These are phyloP conservation scores for Gambusia yucatana DNA, from an alignment of 2,797 vertebrate species.

Conservation along the genomic window DNA sequence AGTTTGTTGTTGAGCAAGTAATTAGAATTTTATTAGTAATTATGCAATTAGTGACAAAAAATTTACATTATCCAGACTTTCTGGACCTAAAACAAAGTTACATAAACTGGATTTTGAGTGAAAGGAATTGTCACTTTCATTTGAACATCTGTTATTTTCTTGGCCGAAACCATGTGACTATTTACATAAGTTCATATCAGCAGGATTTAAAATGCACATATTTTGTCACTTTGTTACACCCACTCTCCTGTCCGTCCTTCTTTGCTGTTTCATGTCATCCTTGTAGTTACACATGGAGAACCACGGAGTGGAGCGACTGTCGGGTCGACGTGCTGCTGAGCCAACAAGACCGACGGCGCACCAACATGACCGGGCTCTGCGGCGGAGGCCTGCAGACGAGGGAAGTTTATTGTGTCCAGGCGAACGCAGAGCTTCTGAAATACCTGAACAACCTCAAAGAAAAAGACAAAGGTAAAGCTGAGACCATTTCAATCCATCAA, in stretches of 20 bases:
- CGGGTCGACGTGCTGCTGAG: conserved; percentile 91
- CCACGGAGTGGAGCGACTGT: conserved; percentile 93
- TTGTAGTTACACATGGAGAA: conserved; percentile 89
- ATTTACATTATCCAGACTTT: neutral
- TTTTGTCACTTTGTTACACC: conserved; percentile 1
- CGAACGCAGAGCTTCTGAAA: conserved; percentile 86
- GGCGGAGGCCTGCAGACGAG: conserved; percentile 92
- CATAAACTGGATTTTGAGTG: neutral
- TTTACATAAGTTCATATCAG: neutral
- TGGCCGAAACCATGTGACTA: neutral
- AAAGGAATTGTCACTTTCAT: neutral
- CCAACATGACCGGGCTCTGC: conserved; percentile 92
- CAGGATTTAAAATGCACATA: conserved; percentile 7
- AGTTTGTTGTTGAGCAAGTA: too few species aligned
- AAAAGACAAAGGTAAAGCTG: conserved; percentile 79
- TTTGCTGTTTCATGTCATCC: conserved; percentile 11
- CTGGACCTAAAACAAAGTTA: too few species aligned
- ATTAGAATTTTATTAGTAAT: too few species aligned
- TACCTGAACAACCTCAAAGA: conserved; percentile 84
- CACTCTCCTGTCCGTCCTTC: conserved; percentile 4
- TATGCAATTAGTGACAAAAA: too few species aligned
- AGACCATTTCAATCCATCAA: neutral
- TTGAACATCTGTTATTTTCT: neutral
- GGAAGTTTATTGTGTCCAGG: conserved; percentile 91
- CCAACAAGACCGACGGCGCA: conserved; percentile 93